Conservation (phyloP, 1,140 invertebrate genomes). For the Trichoplusia ni region DNA sequence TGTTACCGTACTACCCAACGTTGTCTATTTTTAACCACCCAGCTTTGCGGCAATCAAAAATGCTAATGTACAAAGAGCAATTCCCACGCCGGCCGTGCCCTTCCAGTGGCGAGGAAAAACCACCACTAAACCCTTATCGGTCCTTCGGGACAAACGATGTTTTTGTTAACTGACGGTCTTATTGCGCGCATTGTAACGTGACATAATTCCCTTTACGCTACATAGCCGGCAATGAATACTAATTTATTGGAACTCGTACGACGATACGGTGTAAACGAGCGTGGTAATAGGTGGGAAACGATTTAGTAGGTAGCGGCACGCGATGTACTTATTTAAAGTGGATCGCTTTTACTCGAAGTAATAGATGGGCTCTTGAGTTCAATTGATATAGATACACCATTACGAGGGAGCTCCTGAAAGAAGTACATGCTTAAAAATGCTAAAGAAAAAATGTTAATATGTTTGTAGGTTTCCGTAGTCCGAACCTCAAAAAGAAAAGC, state of each 20-base stretch:
- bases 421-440: no score
- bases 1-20: no score
- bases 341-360: no score
- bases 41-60: neutral
- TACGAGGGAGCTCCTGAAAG: no score
- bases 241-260: neutral
- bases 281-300: neutral
- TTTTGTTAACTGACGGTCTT: neutral
- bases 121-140: conserved; percentile 2
- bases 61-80: neutral
- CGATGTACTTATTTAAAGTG: no score
- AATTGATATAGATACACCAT: no score
- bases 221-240: neutral
- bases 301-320: neutral
- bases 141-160: conserved; percentile 3
- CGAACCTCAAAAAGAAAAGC: no score
- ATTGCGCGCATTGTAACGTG: conserved; percentile 3
- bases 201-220: conserved; percentile 1
- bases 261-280: neutral
- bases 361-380: no score
- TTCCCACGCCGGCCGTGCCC: neutral
- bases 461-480: no score
- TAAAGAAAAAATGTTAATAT: no score
- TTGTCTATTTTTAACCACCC: neutral
- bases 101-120: neutral